Conservation (phyloP, 2,888 invertebrate species). For the Zonitis immaculata region DNA sequence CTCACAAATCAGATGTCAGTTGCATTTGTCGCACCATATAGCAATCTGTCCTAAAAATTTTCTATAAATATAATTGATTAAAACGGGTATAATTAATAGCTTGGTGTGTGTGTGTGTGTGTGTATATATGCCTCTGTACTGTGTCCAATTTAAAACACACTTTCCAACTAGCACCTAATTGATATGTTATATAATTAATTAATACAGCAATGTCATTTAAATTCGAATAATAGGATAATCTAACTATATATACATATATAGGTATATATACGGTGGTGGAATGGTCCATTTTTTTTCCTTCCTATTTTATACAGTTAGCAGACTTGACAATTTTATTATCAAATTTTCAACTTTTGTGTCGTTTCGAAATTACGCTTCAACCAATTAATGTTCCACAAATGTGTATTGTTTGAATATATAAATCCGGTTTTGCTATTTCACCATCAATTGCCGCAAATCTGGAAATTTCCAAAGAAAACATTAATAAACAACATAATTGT, state of each 20-base stretch:
- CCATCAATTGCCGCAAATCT: conserved; percentile 2
- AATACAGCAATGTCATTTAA: conserved; percentile 44
- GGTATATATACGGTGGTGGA: conserved; percentile 11
- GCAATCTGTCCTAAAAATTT: conserved; percentile 34
- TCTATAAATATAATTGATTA: conserved; percentile 44
- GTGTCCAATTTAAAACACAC: conserved; percentile 41
- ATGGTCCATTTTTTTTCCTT: conserved; percentile 33
- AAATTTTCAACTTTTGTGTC: conserved; percentile 39
- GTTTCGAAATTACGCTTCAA: conserved; percentile 22
- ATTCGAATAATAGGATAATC: conserved; percentile 10
- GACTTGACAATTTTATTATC: conserved; percentile 42
- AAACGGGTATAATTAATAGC: conserved; percentile 42
- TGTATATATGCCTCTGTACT: conserved; percentile 28
- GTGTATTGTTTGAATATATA: conserved; percentile 25
- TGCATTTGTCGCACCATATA: conserved; percentile 34
- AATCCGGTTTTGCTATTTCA: conserved; percentile 22
- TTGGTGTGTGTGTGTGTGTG: too few relatives aligned
- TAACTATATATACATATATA: background rate
- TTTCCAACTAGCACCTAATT: conserved; percentile 42
- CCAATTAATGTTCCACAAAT: conserved; percentile 27
- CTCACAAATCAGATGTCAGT: conserved; percentile 37
- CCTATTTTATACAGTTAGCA: conserved; percentile 33
- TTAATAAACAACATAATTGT: conserved; percentile 1
- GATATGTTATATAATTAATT: conserved; percentile 45
- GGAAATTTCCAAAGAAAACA: conserved; percentile 1